phyloP scores from a whole-genome alignment of 1,140 invertebrate genomes.

The Drosophila elegans region DNA sequence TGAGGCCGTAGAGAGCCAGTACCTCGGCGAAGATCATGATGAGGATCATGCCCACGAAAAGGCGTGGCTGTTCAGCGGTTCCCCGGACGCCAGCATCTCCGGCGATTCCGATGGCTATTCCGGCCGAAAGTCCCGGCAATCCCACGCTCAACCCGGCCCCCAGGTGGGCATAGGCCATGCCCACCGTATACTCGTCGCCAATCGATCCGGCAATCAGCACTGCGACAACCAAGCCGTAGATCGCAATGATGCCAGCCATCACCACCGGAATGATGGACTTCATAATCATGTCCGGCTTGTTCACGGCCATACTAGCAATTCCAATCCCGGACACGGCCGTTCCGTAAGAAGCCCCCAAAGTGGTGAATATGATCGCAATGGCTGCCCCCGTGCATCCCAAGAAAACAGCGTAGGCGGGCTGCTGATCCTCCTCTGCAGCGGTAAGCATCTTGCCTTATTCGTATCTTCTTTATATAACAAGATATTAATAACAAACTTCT shows the following conservation, averaged over 20 bases:
- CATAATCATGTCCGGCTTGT: constrained; percentile 63
- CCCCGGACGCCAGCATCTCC: constrained; percentile 96
- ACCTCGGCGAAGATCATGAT: constrained; percentile 99
- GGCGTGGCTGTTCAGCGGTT: constrained; percentile 95
- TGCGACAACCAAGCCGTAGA: constrained; percentile 97
- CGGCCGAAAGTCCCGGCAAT: constrained; percentile 94
- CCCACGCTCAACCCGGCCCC: constrained; percentile 96
- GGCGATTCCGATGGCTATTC: constrained; percentile 96
- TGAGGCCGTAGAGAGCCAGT: constrained; percentile 96
- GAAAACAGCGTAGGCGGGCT: constrained; percentile 88
- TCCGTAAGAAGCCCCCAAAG: constrained; percentile 60
- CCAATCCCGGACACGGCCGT: constrained; percentile 59
- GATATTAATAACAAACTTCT: background rate
- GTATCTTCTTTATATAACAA: too few relatives aligned
- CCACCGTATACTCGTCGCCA: constrained; percentile 86
- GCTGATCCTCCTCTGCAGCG: constrained; percentile 2
- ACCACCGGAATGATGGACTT: constrained; percentile 73
- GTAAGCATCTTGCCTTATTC: constrained; percentile 15
- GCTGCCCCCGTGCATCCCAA: constrained; percentile 99
- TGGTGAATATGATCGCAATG: constrained; percentile 95
- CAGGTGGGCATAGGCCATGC: constrained; percentile 93
- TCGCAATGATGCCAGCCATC: constrained; percentile 85
- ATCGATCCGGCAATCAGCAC: constrained; percentile 93
- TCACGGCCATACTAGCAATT: constrained; percentile 53
- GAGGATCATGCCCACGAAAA: constrained; percentile 98